Evolutionary conservation across 1,140 invertebrate species (phyloP).

Genomic region (Drosophila arawakana): DNA sequence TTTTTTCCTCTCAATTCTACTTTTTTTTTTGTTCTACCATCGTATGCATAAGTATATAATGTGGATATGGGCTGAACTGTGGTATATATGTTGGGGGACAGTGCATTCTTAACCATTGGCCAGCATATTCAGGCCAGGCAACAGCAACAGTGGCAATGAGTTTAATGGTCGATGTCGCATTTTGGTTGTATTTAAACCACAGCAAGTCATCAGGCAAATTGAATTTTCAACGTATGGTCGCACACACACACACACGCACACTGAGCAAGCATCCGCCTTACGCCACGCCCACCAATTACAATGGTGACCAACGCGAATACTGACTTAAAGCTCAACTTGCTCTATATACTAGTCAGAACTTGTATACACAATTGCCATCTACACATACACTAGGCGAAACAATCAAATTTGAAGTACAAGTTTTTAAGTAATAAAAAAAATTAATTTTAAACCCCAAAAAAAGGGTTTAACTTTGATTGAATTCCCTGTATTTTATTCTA

Average conservation of each 20-base stretch:
- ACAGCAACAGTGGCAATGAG: constrained; percentile 64
- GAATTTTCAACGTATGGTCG: constrained; percentile 83
- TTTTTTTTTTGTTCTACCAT: constrained; percentile 38
- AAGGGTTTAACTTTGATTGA: no score
- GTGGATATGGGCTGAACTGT: constrained; percentile 61
- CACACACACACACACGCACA: constrained; percentile 46
- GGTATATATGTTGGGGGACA: constrained; percentile 23
- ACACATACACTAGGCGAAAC: constrained; percentile 2
- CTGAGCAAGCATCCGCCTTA: constrained; percentile 1
- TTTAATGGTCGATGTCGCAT: constrained; percentile 77
- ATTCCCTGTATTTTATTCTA: no score
- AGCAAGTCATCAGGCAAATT: constrained; percentile 84
- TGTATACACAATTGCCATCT: constrained; percentile 23
- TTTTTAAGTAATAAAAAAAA: neutral
- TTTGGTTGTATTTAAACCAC: constrained; percentile 79
- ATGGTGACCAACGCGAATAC: constrained; percentile 16
- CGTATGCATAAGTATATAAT: constrained; percentile 79
- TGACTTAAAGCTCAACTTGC: constrained; percentile 50
- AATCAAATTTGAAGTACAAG: neutral
- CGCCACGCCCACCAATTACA: constrained; percentile 25
- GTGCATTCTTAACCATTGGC: constrained; percentile 32
- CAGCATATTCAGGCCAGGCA: neutral
- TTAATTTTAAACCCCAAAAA: neutral
- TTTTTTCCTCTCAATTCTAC: constrained; percentile 28
- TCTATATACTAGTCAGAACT: constrained; percentile 28